A percentile compares a stretch with the other conserved stretches of the same genome.
Conservation (phyloP, 2,113 vertebrate genomes). For the Chaenocephalus aceratus region DNA sequence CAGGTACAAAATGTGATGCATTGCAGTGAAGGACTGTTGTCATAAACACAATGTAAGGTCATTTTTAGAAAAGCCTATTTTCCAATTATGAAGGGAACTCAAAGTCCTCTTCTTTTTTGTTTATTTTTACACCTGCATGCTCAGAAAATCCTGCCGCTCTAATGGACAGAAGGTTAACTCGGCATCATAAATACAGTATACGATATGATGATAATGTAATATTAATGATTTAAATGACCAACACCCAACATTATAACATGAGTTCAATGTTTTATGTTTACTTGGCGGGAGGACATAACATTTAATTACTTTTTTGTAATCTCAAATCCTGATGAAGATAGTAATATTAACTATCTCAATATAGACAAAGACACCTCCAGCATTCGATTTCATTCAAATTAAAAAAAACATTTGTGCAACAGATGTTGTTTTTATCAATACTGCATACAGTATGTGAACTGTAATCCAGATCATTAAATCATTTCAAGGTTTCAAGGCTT, state of each 20-base stretch:
- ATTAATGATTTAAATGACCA: neutral
- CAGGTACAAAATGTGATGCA: neutral
- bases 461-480: neutral
- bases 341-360: no score
- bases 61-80: neutral
- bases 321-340: no score
- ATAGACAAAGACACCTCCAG: no score
- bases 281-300: no score
- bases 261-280: no score
- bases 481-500: no score
- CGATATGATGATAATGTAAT: no score
- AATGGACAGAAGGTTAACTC: neutral
- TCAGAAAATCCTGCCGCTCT: neutral
- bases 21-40: no score
- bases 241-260: neutral
- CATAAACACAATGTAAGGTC: no score
- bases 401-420: neutral
- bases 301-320: no score
- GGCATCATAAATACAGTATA: no score
- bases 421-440: conserved; percentile 25
- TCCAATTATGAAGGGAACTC: neutral
- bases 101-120: neutral
- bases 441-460: neutral
- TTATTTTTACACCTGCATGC: neutral
- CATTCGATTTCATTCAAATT: no score